A percentile compares a stretch with the other conserved stretches of the same genome.
These are phyloP conservation scores for Drosophila orena DNA, from an alignment of 1,140 invertebrate species.

Conservation along the genomic window DNA sequence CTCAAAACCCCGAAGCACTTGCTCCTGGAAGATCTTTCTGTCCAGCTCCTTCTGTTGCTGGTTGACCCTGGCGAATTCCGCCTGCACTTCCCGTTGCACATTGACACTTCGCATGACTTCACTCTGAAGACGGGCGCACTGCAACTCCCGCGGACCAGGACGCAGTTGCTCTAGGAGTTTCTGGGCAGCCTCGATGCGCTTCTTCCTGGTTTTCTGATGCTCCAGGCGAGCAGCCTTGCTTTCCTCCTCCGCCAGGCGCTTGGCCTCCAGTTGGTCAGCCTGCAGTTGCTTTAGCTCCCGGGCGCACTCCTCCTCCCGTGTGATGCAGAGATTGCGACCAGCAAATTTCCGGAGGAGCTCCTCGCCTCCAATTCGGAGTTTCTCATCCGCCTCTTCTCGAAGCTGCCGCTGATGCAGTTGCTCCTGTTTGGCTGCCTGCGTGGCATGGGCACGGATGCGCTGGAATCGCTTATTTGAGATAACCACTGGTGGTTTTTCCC, in stretches of 20 bases:
- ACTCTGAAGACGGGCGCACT: constrained; percentile 69
- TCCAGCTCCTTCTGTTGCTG: constrained; percentile 48
- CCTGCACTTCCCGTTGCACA: constrained; percentile 66
- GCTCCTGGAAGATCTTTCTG: constrained; percentile 50
- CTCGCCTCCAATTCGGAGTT: constrained; percentile 59
- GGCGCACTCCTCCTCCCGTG: constrained; percentile 48
- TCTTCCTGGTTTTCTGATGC: constrained; percentile 24
- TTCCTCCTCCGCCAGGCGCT: constrained; percentile 40
- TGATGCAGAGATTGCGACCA: constrained; percentile 52
- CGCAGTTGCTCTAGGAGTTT: constrained; percentile 69
- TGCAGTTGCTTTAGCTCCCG: constrained; percentile 29
- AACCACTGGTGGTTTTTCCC: constrained; percentile 59
- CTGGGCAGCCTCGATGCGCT: constrained; percentile 69
- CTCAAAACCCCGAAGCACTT: constrained; percentile 60
- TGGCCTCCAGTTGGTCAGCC: constrained; percentile 23
- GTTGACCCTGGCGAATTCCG: constrained; percentile 52
- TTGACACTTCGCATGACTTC: constrained; percentile 70
- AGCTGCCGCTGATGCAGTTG: constrained; percentile 23
- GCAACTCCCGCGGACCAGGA: constrained; percentile 69
- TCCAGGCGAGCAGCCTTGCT: constrained; percentile 25
- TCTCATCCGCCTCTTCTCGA: constrained; percentile 39
- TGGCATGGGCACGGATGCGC: constrained; percentile 51
- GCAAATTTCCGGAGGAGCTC: constrained; percentile 54
- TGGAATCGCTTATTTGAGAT: constrained; percentile 53
- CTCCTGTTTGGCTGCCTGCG: constrained; percentile 39